phyloP scores from a whole-genome alignment of 2,113 vertebrate genomes.

The Halcyon malimbica region DNA sequence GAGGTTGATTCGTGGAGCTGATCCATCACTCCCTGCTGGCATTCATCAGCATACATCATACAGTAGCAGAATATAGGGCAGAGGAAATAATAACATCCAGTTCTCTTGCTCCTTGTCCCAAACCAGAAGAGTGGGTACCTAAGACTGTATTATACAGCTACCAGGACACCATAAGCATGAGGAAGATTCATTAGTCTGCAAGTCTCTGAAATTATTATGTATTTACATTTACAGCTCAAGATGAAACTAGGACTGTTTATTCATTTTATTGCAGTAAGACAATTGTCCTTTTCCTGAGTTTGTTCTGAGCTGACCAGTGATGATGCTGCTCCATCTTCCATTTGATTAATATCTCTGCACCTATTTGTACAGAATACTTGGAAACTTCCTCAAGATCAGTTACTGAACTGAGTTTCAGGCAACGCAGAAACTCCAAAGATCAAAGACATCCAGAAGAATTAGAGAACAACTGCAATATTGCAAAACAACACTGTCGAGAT shows the following conservation, averaged over 20 bases:
- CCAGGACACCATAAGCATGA: background rate
- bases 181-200: background rate
- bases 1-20: background rate
- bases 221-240: background rate
- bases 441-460: rapidly evolving
- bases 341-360: background rate
- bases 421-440: background rate
- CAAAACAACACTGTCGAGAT: conserved; percentile 41
- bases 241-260: background rate
- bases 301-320: background rate
- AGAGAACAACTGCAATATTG: conserved; percentile 18
- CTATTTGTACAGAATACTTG: conserved; percentile 6
- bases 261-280: background rate
- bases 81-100: background rate
- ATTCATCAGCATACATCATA: background rate
- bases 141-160: background rate
- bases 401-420: background rate
- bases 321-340: background rate
- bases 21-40: background rate
- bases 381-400: background rate
- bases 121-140: background rate
- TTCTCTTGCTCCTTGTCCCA: background rate
- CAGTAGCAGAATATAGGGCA: background rate
- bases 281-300: background rate
- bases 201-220: background rate